Conservation (phyloP, 23 tunicate species). For the Botrylloides violaceus region DNA sequence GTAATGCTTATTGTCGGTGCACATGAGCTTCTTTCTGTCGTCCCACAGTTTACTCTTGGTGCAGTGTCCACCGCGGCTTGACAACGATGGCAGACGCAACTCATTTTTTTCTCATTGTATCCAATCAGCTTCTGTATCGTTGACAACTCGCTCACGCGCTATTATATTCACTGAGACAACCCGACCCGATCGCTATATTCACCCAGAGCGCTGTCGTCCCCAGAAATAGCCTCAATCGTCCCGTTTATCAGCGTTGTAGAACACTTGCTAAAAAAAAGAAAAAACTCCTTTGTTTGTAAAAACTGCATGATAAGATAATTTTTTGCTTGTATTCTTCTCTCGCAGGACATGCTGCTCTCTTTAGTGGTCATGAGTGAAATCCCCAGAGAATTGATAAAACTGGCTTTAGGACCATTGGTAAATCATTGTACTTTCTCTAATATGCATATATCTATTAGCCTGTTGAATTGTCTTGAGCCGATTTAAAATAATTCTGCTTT, state of each 20-base stretch:
- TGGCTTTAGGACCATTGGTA: neutral
- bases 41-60: conserved; percentile 1
- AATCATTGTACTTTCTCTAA: neutral
- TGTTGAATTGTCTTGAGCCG: conserved; percentile 4
- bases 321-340: conserved; percentile 7
- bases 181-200: neutral
- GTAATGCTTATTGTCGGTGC: neutral
- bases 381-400: neutral
- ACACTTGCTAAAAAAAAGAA: neutral
- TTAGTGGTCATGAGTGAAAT: neutral
- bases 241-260: neutral
- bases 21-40: neutral
- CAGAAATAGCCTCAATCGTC: neutral
- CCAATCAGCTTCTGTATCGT: neutral
- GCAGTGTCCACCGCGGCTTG: neutral
- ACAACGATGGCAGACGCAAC: neutral
- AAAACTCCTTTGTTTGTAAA: neutral
- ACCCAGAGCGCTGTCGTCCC: no score
- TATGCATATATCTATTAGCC: conserved; percentile 2
- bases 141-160: neutral
- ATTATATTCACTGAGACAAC: neutral
- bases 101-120: neutral
- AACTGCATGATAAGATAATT: neutral
- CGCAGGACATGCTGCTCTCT: conserved; percentile 11
- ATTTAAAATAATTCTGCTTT: neutral